Evolutionary conservation across 64 coral and sea anemone genomes (phyloP).

Genomic region (Trachythela sp.): DNA sequence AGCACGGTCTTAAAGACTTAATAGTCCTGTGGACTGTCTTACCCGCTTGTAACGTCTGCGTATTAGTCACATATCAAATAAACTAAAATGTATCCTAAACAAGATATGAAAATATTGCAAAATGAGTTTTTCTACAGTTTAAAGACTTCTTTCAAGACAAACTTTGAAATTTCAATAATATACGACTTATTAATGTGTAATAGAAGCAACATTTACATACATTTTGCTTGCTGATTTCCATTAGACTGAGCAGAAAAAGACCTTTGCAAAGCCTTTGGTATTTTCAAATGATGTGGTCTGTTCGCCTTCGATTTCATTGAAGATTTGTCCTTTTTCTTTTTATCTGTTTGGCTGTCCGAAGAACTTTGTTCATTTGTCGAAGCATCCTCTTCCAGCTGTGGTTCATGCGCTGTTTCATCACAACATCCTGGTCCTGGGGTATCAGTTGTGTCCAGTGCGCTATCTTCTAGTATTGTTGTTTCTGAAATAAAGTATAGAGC

Average conservation of each 20-base stretch:
- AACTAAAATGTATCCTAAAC: too few species aligned
- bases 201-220: too few species aligned
- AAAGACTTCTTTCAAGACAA: too few species aligned
- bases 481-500: too few species aligned
- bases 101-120: too few species aligned
- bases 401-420: not conserved
- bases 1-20: too few species aligned
- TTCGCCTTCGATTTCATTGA: not conserved
- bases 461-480: not conserved
- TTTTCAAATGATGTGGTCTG: conserved; percentile 15
- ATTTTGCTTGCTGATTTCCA: conserved; percentile 6
- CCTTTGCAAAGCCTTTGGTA: not conserved
- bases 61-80: too few species aligned
- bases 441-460: not conserved
- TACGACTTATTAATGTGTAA: too few species aligned
- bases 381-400: not conserved
- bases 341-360: not conserved
- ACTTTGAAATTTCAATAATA: too few species aligned
- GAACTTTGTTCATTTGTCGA: not conserved
- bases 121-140: too few species aligned
- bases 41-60: too few species aligned
- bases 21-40: too few species aligned
- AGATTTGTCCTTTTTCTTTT: not conserved
- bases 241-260: not conserved
- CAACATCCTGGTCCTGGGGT: not conserved